phyloP scores from a whole-genome alignment of 2,113 vertebrate genomes.

The Mirza zaza region DNA sequence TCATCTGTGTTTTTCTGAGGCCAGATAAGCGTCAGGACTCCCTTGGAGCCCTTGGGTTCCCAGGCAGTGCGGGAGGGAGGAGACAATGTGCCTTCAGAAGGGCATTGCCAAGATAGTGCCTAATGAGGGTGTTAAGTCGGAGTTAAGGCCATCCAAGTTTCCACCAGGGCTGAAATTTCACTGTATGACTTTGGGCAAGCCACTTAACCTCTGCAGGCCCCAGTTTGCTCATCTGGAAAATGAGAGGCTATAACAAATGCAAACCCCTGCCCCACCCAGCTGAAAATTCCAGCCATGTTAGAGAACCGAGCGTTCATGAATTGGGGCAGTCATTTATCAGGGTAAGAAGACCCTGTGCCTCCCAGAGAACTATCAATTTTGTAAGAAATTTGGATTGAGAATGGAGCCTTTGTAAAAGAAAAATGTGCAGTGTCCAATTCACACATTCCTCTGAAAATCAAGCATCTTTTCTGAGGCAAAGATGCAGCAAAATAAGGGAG shows the following conservation, averaged over 20 bases:
- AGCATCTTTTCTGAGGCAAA: neutral
- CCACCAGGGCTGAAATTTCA: fast-evolving
- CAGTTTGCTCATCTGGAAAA: neutral
- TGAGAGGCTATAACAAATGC: too few species aligned
- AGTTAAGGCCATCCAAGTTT: neutral
- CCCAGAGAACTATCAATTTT: neutral
- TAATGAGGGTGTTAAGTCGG: neutral
- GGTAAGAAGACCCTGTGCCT: neutral
- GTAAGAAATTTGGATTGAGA: neutral
- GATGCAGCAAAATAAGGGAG: fast-evolving
- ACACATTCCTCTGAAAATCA: conserved; percentile 6
- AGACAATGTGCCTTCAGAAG: neutral
- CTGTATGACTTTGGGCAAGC: neutral
- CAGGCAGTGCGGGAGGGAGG: too few species aligned
- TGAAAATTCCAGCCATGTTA: neutral
- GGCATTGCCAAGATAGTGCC: neutral
- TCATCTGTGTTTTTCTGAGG: neutral
- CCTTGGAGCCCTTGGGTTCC: neutral
- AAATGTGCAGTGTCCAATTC: neutral
- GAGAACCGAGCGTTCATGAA: neutral
- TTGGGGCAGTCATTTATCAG: neutral
- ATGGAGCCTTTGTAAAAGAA: neutral
- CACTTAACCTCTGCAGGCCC: neutral
- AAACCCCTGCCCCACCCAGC: neutral
- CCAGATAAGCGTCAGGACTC: neutral